These are phyloP conservation scores for Prionailurus viverrinus DNA, from an alignment of 2,113 vertebrate genomes.

Conservation along the genomic window DNA sequence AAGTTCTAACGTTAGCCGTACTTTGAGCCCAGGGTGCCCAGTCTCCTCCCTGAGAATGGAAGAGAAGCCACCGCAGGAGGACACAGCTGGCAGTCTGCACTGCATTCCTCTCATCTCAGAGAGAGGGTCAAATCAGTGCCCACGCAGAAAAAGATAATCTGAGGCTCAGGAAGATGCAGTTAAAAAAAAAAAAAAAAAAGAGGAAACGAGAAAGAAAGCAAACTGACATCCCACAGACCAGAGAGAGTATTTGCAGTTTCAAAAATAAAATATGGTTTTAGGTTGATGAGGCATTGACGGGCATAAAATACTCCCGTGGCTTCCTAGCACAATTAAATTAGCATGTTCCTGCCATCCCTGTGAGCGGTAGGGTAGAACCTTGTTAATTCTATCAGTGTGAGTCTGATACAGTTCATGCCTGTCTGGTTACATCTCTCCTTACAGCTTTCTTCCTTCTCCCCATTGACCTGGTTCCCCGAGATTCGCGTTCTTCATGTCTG, in stretches of 20 bases:
- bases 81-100: neutral
- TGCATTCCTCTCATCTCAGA: neutral
- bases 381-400: neutral
- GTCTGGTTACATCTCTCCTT: neutral
- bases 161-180: neutral
- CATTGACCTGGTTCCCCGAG: neutral
- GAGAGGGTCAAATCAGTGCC: neutral
- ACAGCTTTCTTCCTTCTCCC: neutral
- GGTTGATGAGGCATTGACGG: neutral
- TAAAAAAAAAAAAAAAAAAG: neutral
- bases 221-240: neutral
- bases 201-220: neutral
- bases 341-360: neutral
- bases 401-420: neutral
- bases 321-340: neutral
- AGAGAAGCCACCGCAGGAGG: neutral
- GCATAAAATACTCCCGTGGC: neutral
- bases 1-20: neutral
- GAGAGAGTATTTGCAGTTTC: neutral
- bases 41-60: neutral
- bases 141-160: neutral
- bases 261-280: neutral
- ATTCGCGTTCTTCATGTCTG: neutral
- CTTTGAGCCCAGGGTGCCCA: neutral
- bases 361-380: accelerated